These are phyloP conservation scores for Thecophora atra DNA, from an alignment of 2,888 invertebrate species.

Conservation along the genomic window DNA sequence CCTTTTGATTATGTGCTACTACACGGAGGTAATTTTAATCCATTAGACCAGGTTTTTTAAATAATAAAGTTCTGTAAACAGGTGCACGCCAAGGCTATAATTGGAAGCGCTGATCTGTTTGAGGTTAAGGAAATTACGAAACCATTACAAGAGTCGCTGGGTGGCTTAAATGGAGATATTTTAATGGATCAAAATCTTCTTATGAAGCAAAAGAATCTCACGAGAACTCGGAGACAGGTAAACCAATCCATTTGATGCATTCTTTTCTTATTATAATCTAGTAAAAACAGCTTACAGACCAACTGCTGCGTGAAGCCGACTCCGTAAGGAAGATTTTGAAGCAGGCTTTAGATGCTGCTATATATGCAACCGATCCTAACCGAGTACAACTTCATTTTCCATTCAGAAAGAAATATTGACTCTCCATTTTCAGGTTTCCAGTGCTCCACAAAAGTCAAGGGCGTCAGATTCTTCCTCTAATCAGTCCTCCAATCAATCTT, in stretches of 20 bases:
- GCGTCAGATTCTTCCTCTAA: not conserved
- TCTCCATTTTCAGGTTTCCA: not conserved
- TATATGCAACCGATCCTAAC: slow-evolving; percentile 49
- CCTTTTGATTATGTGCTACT: too few species aligned
- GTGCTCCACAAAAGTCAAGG: not conserved
- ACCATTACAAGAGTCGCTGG: not conserved
- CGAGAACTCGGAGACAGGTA: slow-evolving; percentile 5
- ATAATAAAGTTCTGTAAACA: not conserved
- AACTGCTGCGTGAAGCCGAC: slow-evolving; percentile 52
- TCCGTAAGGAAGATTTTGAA: slow-evolving; percentile 51
- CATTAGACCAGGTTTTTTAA: not conserved
- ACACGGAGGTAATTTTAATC: not conserved
- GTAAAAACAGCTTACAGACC: slow-evolving; percentile 42
- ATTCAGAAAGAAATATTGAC: not conserved
- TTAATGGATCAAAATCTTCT: not conserved
- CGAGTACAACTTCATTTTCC: slow-evolving; percentile 44
- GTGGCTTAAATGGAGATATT: too few species aligned
- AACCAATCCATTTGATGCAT: not conserved
- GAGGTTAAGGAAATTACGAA: not conserved
- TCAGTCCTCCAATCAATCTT: slow-evolving; percentile 13
- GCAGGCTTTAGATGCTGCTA: slow-evolving; percentile 51
- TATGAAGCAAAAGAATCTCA: not conserved
- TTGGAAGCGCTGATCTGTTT: not conserved
- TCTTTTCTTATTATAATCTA: not conserved
- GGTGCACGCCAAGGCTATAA: not conserved